Percentiles rank a stretch among this genome's conserved stretches.
These are phyloP conservation scores for Caenorhabditis wallacei DNA, from an alignment of 2,888 invertebrate species.

Conservation along the genomic window DNA sequence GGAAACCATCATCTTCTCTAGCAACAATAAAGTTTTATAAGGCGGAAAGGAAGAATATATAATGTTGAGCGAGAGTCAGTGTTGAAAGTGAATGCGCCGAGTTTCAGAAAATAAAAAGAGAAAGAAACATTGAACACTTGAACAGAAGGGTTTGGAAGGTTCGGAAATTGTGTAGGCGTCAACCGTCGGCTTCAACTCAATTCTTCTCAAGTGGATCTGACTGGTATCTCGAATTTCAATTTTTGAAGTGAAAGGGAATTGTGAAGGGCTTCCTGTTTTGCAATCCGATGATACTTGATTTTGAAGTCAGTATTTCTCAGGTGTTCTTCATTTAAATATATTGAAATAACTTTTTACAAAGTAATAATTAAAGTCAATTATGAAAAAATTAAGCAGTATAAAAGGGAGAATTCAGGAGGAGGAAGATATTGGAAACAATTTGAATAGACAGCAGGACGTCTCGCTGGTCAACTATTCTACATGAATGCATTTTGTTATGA, in stretches of 20 bases:
- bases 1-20: slow-evolving; percentile 60
- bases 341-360: too few species aligned
- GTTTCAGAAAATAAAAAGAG: background rate
- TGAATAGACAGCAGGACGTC: slow-evolving; percentile 32
- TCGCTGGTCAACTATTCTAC: slow-evolving; percentile 35
- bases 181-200: background rate
- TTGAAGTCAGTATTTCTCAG: too few species aligned
- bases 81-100: slow-evolving; percentile 15
- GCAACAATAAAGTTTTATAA: slow-evolving; percentile 64
- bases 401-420: background rate
- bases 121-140: background rate
- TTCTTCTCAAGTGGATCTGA: slow-evolving; percentile 15
- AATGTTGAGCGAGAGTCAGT: slow-evolving; percentile 28
- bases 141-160: background rate
- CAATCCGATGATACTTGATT: background rate
- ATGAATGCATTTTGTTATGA: slow-evolving; percentile 41
- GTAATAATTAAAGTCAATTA: too few species aligned
- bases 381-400: too few species aligned
- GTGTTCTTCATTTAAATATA: too few species aligned
- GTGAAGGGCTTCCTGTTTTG: slow-evolving; percentile 7
- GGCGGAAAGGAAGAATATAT: slow-evolving; percentile 58
- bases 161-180: background rate
- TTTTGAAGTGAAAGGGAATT: background rate
- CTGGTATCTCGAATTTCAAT: slow-evolving; percentile 21
- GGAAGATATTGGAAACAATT: slow-evolving; percentile 5